A percentile compares a stretch with the other conserved stretches of the same genome.
These are phyloP conservation scores for Rhombomys opimus DNA, from an alignment of 2,113 vertebrate genomes.

Conservation along the genomic window DNA sequence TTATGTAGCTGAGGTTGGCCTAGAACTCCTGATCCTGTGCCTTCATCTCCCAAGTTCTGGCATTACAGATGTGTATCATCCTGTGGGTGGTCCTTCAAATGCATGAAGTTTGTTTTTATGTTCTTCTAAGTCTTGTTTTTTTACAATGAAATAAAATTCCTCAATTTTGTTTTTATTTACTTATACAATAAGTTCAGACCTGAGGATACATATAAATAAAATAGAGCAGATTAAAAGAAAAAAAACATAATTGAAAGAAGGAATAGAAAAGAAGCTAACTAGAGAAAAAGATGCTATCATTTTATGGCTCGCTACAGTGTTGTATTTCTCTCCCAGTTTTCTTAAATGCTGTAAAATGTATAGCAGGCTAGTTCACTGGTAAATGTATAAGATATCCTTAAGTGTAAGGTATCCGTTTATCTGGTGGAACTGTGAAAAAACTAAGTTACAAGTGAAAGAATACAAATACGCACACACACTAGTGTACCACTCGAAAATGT, in stretches of 20 bases:
- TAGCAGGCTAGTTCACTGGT: neutral
- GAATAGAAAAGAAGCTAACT: neutral
- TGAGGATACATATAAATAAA: neutral
- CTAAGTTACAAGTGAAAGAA: neutral
- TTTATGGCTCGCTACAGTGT: neutral
- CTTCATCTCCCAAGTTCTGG: no score
- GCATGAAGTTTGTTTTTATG: neutral
- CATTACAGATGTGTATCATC: neutral
- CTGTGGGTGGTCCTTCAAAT: neutral
- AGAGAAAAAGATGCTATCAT: neutral
- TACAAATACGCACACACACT: neutral
- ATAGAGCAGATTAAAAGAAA: neutral
- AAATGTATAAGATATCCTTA: neutral
- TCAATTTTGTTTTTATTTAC: neutral
- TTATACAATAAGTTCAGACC: neutral
- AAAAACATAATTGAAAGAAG: neutral
- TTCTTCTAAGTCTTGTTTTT: neutral
- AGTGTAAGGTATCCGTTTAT: neutral
- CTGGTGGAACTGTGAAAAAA: neutral
- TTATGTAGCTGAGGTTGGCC: no score
- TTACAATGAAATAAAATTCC: slow-evolving; percentile 23
- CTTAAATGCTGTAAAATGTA: neutral
- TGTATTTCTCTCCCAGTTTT: neutral
- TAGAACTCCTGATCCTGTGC: no score
- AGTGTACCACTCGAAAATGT: neutral